Percentiles rank a stretch among this genome's conserved stretches.
Evolutionary conservation across 2,113 vertebrate species (phyloP).

Genomic region (Cervus canadensis): DNA sequence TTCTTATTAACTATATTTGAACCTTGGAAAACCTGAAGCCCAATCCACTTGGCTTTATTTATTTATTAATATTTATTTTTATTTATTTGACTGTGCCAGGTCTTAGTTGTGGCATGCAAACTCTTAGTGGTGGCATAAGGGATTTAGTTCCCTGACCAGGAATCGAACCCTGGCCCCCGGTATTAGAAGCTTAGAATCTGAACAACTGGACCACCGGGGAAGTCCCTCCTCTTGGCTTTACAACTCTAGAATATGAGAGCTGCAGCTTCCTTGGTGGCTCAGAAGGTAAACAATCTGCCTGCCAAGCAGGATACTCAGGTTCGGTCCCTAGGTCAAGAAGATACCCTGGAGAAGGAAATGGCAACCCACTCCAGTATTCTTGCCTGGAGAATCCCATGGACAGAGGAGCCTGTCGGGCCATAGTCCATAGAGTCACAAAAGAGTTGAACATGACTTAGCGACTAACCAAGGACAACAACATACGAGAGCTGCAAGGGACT

Average conservation of each 20-base stretch:
- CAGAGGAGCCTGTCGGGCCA: not conserved
- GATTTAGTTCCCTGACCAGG: not conserved
- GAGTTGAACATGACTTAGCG: not conserved
- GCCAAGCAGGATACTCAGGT: not conserved
- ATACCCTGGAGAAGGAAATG: not conserved
- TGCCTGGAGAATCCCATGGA: not conserved
- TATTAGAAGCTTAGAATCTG: not conserved
- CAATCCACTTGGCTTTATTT: not conserved
- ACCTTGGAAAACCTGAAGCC: not conserved
- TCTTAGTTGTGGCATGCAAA: not conserved
- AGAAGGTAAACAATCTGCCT: not conserved
- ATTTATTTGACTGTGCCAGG: not conserved
- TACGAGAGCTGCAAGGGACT: not conserved
- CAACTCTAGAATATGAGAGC: not conserved
- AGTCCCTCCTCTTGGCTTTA: not conserved
- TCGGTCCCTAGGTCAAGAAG: not conserved
- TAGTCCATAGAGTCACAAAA: not conserved
- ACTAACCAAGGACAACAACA: not conserved
- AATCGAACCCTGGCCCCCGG: accelerated
- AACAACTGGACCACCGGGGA: not conserved
- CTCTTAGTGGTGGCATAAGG: not conserved
- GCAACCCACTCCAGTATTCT: not conserved
- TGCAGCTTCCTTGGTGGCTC: not conserved
- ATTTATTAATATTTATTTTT: not conserved
- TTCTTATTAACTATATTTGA: not conserved